Evolutionary conservation across 2,113 vertebrate genomes (phyloP).

Genomic region (Cynoglossus semilaevis): DNA sequence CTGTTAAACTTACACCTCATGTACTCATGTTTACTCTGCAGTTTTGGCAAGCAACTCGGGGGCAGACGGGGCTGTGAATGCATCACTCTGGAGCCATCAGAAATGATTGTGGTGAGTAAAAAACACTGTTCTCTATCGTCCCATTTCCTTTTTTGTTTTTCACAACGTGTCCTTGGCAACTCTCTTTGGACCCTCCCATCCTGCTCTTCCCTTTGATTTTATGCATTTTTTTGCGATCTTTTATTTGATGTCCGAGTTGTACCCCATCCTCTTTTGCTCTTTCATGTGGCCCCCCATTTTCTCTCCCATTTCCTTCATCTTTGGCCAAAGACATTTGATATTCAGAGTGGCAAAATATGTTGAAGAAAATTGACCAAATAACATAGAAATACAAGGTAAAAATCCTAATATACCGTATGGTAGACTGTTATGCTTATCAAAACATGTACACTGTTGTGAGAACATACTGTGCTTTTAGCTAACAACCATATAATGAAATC

Average conservation of each 20-base stretch:
- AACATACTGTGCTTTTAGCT: too few relatives aligned
- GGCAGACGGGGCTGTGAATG: slow-evolving; percentile 95
- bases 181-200: slow-evolving; percentile 3
- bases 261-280: background rate
- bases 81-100: slow-evolving; percentile 94
- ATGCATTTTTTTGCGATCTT: slow-evolving; percentile 6
- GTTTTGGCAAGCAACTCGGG: slow-evolving; percentile 96
- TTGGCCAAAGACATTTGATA: background rate
- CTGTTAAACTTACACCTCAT: slow-evolving; percentile 13
- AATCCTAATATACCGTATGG: too few relatives aligned
- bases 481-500: too few relatives aligned
- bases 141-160: slow-evolving; percentile 15
- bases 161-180: background rate
- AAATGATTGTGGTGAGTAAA: slow-evolving; percentile 97
- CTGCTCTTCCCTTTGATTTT: slow-evolving; percentile 36
- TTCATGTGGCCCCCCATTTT: background rate
- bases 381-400: too few relatives aligned
- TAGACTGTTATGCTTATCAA: too few relatives aligned
- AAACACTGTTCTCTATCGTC: background rate
- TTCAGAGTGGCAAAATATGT: too few relatives aligned
- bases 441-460: too few relatives aligned
- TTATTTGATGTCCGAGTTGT: slow-evolving; percentile 50
- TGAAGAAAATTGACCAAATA: too few relatives aligned
- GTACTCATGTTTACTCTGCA: slow-evolving; percentile 57
- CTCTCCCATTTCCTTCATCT: slow-evolving; percentile 35